Conservation (phyloP, 64 coral and sea anemone species). For the Orbicella faveolata region DNA sequence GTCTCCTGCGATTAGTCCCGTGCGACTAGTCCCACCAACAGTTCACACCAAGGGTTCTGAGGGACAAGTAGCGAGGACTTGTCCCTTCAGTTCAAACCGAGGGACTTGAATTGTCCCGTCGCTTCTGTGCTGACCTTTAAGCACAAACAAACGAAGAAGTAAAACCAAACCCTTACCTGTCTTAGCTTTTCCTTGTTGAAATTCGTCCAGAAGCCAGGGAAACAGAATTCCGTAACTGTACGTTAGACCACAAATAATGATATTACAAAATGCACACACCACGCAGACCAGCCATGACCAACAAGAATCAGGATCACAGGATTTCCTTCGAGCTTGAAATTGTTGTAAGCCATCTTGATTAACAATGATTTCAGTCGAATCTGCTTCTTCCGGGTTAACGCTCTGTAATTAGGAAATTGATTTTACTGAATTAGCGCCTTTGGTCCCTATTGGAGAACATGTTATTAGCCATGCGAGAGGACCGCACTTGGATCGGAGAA, state of each 20-base stretch:
- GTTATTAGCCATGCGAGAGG: no score
- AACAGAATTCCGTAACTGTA: constrained; percentile 46
- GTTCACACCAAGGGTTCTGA: no score
- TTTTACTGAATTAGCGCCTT: no score
- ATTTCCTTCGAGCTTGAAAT: not conserved
- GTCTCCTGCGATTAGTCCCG: no score
- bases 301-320: not conserved
- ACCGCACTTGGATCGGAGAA: no score
- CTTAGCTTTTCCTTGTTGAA: constrained; percentile 27
- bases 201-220: constrained; percentile 33
- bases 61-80: no score
- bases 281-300: constrained; percentile 26
- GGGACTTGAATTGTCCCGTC: no score
- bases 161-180: constrained; percentile 9
- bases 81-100: no score
- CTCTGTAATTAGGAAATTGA: not conserved
- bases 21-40: no score
- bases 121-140: no score
- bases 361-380: not conserved
- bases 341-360: not conserved
- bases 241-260: constrained; percentile 9
- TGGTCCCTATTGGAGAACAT: no score
- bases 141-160: no score
- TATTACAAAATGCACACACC: not conserved
- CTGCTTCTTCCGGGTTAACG: not conserved